Base-by-base conservation (phyloP, 1,140 invertebrate genomes). In the Halesus radiatus region DNA sequence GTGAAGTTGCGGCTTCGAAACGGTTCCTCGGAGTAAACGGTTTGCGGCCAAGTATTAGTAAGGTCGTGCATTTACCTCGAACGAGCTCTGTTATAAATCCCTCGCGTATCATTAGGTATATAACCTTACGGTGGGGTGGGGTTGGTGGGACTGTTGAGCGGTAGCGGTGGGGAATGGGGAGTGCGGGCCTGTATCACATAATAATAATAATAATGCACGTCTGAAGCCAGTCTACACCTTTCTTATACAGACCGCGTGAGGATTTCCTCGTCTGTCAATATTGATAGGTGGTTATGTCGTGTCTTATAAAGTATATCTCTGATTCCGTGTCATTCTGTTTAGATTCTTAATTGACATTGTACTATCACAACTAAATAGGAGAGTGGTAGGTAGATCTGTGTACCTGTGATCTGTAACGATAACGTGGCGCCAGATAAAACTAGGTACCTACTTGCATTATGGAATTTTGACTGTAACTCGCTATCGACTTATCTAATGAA, bases 121-220 rank as follows among this genome's bases (percentile, higher is more conserved):
- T 45, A 45, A 45, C 37, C 37, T 37, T 10, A 29, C 32, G 74
- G 18, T 26, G 16, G 50, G 16, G 58, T 45, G 10, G 23, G 76
- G 32, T 37, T 26, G 58, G 26, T 45, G 53, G 54, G 15, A 37
- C 15, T 22, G 76, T 58, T 20, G n/a, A n/a, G n/a, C 18, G 18
- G 10, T 62, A 7, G 62, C 1, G 16, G 62, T 26, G 29, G 4
- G 29, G 32, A 15, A 13, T n/a, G 3, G 23, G 23, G 32, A 8
- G 1, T 29, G 64, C 20, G 26, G 32, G 29, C 58, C 6, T 70
- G 76, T 70, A 87, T 88, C 87, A 88, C 88, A 88, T 89, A 88
- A 89, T 66, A 66, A n/a, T n/a, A n/a, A 72, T 89, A 89, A 72
- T 89, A 89, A 89, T 89, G 88, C 88, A 89, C 87, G 88, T 89